Evolutionary conservation across 2,113 vertebrate species (phyloP).

Genomic region (Phyllopteryx taeniolatus): DNA sequence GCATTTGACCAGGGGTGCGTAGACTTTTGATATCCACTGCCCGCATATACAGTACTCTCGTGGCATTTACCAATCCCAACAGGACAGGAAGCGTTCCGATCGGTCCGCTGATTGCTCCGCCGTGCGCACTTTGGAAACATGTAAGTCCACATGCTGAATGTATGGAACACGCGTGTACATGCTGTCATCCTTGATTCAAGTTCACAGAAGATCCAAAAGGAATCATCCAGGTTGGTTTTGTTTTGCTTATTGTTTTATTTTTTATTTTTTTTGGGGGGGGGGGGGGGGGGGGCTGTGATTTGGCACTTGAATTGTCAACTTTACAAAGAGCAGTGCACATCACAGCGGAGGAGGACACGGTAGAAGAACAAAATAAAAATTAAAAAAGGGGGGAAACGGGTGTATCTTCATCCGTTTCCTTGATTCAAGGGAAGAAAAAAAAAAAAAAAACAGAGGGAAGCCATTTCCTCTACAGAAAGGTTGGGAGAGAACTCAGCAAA

Average conservation of each 20-base stretch:
- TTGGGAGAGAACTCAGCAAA: conserved; percentile 16
- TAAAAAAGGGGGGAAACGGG: conserved; percentile 58
- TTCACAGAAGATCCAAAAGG: conserved; percentile 37
- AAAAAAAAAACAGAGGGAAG: conserved; percentile 72
- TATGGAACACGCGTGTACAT: background rate
- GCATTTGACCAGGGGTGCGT: background rate
- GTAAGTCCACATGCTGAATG: conserved; percentile 48
- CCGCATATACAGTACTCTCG: conserved; percentile 33
- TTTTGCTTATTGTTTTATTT: conserved; percentile 8
- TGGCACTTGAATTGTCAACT: conserved; percentile 75
- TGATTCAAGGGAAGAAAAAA: conserved; percentile 99
- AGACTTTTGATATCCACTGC: background rate
- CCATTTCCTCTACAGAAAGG: conserved; percentile 59
- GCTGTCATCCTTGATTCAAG: conserved; percentile 14
- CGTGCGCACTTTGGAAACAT: conserved; percentile 18
- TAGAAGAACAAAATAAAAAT: conserved; percentile 74
- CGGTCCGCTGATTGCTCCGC: conserved; percentile 60
- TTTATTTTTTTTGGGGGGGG: too few species aligned
- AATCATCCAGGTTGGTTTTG: conserved; percentile 16
- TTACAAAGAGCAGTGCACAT: conserved; percentile 69
- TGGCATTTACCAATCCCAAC: conserved; percentile 43
- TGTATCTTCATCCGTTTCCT: conserved; percentile 84
- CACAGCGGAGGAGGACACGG: conserved; percentile 64
- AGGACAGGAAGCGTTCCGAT: conserved; percentile 11
- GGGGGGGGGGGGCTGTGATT: conserved; percentile 46